Evolutionary conservation across 2,113 vertebrate genomes (phyloP).

Genomic region (Clarias macrocephalus): DNA sequence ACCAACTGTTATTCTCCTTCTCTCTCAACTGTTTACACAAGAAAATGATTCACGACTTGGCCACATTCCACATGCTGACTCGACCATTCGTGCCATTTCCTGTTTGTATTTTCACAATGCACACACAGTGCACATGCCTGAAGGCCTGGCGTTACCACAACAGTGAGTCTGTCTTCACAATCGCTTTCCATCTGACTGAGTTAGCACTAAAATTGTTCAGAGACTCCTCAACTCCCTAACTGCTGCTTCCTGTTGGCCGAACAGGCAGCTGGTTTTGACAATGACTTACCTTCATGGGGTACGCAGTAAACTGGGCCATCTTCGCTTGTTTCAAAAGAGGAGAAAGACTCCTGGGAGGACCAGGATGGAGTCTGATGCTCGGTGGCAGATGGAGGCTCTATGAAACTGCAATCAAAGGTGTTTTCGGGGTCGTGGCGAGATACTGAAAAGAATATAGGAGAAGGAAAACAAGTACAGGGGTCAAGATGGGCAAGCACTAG

Average conservation of each 20-base stretch:
- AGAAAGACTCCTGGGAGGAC: conserved; percentile 95
- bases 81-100: conserved; percentile 64
- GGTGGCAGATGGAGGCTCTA: conserved; percentile 86
- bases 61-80: conserved; percentile 62
- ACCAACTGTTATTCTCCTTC: conserved; percentile 21
- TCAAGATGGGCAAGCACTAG: conserved; percentile 55
- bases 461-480: conserved; percentile 49
- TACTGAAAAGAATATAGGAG: conserved; percentile 70
- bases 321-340: conserved; percentile 92
- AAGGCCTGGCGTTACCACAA: conserved; percentile 58
- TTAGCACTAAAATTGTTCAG: conserved; percentile 40
- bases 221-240: conserved; percentile 41
- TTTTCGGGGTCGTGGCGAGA: conserved; percentile 94
- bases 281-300: conserved; percentile 86
- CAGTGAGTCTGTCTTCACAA: conserved; percentile 52
- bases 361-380: conserved; percentile 94
- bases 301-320: conserved; percentile 94
- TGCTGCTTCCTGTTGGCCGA: conserved; percentile 32
- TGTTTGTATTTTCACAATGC: conserved; percentile 64
- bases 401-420: conserved; percentile 95
- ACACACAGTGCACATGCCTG: conserved; percentile 46
- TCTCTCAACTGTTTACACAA: conserved; percentile 41
- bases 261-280: conserved; percentile 1
- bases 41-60: conserved; percentile 66
- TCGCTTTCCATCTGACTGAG: conserved; percentile 34